Percentiles rank a stretch among this genome's conserved stretches.
Conservation (phyloP, 2,797 vertebrate species). For the Apogon hyalosoma region DNA sequence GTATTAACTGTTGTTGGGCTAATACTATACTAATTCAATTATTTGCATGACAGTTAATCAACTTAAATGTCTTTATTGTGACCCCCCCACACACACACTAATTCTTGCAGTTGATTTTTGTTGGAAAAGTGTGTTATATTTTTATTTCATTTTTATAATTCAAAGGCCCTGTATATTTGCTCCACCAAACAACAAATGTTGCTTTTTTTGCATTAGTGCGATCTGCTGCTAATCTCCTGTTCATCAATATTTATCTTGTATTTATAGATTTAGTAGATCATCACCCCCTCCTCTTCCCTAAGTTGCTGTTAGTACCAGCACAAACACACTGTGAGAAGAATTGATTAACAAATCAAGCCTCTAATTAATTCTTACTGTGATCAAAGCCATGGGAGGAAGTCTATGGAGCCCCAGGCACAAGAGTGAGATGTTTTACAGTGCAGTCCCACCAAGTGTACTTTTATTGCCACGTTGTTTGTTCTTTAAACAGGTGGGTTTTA, state of each 20-base stretch:
- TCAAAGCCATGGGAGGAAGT: conserved; percentile 58
- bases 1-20: too few relatives aligned
- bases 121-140: too few relatives aligned
- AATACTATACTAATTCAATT: too few relatives aligned
- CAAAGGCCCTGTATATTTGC: too few relatives aligned
- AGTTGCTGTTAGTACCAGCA: conserved; percentile 42
- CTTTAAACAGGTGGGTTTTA: conserved; percentile 32
- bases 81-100: too few relatives aligned
- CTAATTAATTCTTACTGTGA: conserved; percentile 71
- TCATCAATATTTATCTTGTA: conserved; percentile 66
- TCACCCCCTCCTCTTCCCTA: conserved; percentile 10
- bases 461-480: conserved; percentile 38
- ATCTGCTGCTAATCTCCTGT: conserved; percentile 51
- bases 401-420: conserved; percentile 24
- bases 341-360: conserved; percentile 75
- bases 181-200: not conserved
- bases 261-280: conserved; percentile 52
- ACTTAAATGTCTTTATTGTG: too few relatives aligned
- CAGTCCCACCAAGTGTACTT: conserved; percentile 7
- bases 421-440: conserved; percentile 38
- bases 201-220: conserved; percentile 27
- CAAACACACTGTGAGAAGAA: conserved; percentile 55
- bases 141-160: not conserved
- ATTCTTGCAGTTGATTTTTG: too few relatives aligned
- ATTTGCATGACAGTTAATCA: too few relatives aligned